phyloP scores from a whole-genome alignment of 2,888 invertebrate genomes.

The Machimus atricapillus region DNA sequence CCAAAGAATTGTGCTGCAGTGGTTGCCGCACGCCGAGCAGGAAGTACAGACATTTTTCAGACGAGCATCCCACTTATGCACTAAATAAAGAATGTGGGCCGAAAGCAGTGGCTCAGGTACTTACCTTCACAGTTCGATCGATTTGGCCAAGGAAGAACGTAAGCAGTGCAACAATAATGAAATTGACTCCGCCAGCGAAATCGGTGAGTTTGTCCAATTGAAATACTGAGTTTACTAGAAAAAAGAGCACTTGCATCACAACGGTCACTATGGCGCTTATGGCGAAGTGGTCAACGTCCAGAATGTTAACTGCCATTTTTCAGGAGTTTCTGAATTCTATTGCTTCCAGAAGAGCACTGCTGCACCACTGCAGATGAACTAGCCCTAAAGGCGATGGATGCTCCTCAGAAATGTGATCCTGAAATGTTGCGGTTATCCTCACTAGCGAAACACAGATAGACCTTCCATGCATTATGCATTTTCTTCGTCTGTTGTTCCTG shows the following conservation, averaged over 20 bases:
- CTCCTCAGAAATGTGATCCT: conserved; percentile 6
- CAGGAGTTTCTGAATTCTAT: background rate
- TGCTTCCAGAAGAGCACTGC: background rate
- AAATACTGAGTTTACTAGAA: conserved; percentile 83
- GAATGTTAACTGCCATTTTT: conserved; percentile 63
- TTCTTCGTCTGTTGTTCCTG: background rate
- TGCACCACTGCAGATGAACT: background rate
- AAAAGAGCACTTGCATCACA: conserved; percentile 86
- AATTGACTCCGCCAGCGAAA: conserved; percentile 92
- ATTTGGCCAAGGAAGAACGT: conserved; percentile 88
- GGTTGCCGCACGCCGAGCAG: background rate
- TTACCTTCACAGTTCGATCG: conserved; percentile 70
- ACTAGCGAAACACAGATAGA: background rate
- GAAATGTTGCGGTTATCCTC: background rate
- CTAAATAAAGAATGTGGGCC: background rate
- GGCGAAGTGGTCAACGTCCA: conserved; percentile 85
- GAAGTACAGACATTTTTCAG: background rate
- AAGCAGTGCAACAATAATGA: conserved; percentile 85
- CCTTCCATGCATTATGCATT: conserved; percentile 36
- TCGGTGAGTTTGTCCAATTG: conserved; percentile 92
- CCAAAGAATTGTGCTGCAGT: background rate
- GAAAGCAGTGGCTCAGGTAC: conserved; percentile 45
- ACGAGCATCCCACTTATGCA: background rate
- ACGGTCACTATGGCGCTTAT: conserved; percentile 86
- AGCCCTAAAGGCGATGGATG: background rate